These are phyloP conservation scores for Alaudala cheleensis DNA, from an alignment of 2,113 vertebrate genomes.

Conservation along the genomic window DNA sequence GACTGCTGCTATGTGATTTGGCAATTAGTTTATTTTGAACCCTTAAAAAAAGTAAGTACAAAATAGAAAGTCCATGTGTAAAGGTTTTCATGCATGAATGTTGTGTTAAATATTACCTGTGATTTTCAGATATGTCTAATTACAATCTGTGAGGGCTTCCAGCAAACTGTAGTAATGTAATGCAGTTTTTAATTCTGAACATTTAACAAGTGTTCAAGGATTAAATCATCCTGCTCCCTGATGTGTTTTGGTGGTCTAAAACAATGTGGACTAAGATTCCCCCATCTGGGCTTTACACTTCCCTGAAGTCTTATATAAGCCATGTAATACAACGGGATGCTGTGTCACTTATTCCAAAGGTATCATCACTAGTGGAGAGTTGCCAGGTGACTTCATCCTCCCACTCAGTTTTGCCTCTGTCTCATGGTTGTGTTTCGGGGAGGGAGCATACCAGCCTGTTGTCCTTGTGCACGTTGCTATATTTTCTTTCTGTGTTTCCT, in stretches of 20 bases:
- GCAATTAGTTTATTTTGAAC: not conserved
- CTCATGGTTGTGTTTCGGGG: slow-evolving; percentile 36
- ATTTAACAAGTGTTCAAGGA: not conserved
- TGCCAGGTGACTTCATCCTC: slow-evolving; percentile 70
- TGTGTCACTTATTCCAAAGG: slow-evolving; percentile 68
- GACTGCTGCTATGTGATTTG: not conserved
- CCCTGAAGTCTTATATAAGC: slow-evolving; percentile 63
- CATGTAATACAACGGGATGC: slow-evolving; percentile 53
- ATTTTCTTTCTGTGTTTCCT: slow-evolving; percentile 9
- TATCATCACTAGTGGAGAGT: slow-evolving; percentile 65
- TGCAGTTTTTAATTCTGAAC: not conserved
- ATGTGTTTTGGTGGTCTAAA: slow-evolving; percentile 55
- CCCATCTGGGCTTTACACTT: slow-evolving; percentile 52
- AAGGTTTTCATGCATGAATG: not conserved
- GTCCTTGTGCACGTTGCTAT: not conserved
- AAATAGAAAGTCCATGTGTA: not conserved
- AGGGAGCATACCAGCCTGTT: slow-evolving; percentile 48
- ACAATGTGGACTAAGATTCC: slow-evolving; percentile 35
- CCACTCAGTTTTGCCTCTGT: slow-evolving; percentile 64
- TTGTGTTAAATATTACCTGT: not conserved
- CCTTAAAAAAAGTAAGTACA: not conserved
- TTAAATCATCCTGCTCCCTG: slow-evolving; percentile 44
- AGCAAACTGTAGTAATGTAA: not conserved
- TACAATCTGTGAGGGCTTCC: not conserved
- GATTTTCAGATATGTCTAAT: not conserved